A percentile compares a stretch with the other conserved stretches of the same genome.
phyloP scores from a whole-genome alignment of 1,140 invertebrate species.

The Stegodyphus mimosarum region DNA sequence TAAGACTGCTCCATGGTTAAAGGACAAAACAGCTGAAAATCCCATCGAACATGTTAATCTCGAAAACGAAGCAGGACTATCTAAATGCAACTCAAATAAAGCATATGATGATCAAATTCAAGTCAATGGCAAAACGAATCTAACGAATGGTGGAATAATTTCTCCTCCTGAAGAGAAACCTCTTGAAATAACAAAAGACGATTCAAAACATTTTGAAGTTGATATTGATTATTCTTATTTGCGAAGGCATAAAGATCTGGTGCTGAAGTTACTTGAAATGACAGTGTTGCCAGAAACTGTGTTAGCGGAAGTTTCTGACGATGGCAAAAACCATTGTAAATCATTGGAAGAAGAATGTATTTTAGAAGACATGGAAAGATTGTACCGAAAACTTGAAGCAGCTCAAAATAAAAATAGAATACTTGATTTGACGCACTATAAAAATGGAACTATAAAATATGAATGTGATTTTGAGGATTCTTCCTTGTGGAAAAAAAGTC shows the following conservation, averaged over 20 bases:
- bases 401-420: too few relatives aligned
- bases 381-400: too few relatives aligned
- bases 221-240: not conserved
- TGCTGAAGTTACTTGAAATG: too few relatives aligned
- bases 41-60: not conserved
- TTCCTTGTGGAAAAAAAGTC: too few relatives aligned
- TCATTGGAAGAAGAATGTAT: too few relatives aligned
- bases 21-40: not conserved
- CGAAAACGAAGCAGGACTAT: not conserved
- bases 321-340: too few relatives aligned
- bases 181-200: not conserved
- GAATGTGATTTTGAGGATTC: too few relatives aligned
- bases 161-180: not conserved
- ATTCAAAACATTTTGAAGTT: not conserved
- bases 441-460: too few relatives aligned
- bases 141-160: not conserved
- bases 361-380: too few relatives aligned
- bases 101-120: not conserved
- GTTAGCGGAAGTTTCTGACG: too few relatives aligned
- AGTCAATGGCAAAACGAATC: not conserved
- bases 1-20: slow-evolving; percentile 70
- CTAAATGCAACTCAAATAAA: not conserved
- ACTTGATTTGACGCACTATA: too few relatives aligned
- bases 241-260: not conserved
- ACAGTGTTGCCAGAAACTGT: too few relatives aligned